These are phyloP conservation scores for Megaceryle torquata DNA, from an alignment of 2,113 vertebrate genomes.

Conservation along the genomic window DNA sequence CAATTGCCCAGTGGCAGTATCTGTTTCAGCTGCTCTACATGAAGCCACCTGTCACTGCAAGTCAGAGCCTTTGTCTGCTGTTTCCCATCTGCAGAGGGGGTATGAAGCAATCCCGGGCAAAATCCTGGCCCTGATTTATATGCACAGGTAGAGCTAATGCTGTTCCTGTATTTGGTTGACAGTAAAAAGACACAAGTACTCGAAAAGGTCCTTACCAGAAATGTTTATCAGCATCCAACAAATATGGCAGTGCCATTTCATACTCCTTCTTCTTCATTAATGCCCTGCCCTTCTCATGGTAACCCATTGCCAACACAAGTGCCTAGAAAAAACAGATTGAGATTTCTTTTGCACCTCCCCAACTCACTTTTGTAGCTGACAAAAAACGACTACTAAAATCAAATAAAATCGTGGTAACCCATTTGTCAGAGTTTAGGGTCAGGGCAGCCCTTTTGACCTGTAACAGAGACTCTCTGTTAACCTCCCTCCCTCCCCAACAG, in stretches of 20 bases:
- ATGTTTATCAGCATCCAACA: conserved; percentile 89
- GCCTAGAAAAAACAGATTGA: conserved; percentile 75
- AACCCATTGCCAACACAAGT: conserved; percentile 93
- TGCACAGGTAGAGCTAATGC: not conserved
- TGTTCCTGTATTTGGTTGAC: not conserved
- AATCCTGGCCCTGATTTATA: not conserved
- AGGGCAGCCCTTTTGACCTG: too few relatives aligned
- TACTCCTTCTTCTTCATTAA: conserved; percentile 93
- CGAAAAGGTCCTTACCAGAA: conserved; percentile 81
- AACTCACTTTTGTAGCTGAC: not conserved
- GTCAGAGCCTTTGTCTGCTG: not conserved
- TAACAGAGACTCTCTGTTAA: too few relatives aligned
- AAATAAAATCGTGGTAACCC: not conserved
- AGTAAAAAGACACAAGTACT: not conserved
- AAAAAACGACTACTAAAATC: not conserved
- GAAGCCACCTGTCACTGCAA: conserved; percentile 17
- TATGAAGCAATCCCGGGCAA: not conserved
- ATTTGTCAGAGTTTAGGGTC: not conserved
- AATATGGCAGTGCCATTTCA: conserved; percentile 83
- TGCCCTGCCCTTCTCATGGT: conserved; percentile 93
- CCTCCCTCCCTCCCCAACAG: too few relatives aligned
- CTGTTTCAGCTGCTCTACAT: not conserved
- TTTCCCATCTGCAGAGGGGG: not conserved
- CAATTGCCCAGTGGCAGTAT: not conserved
- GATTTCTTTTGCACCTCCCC: not conserved